Conservation (phyloP, 1,140 invertebrate genomes). For the Agrypnia vestita region DNA sequence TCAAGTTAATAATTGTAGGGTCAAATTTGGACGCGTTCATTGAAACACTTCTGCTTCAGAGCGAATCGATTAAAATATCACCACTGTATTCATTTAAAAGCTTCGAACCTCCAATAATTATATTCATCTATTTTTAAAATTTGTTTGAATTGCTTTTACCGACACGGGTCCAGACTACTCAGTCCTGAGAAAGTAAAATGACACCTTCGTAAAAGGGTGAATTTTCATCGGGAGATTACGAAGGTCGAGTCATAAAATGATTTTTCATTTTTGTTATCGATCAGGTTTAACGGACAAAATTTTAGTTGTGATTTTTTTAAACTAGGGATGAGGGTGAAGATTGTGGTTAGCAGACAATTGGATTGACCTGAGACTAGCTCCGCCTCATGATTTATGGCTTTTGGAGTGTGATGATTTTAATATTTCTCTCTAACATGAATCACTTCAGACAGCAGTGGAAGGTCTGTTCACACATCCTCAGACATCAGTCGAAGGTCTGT, state of each 20-base stretch:
- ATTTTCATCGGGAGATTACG: neutral
- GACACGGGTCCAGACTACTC: neutral
- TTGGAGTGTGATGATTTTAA: slow-evolving; percentile 47
- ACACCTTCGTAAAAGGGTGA: neutral
- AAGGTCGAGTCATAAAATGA: neutral
- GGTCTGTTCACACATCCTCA: slow-evolving; percentile 38
- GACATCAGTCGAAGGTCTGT: slow-evolving; percentile 2
- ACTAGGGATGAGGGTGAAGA: neutral
- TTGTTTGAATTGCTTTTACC: slow-evolving; percentile 5
- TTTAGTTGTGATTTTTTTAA: neutral
- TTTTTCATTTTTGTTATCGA: neutral
- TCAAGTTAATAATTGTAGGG: slow-evolving; percentile 30
- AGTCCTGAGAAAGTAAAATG: neutral
- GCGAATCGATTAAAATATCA: slow-evolving; percentile 37
- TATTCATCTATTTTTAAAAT: neutral
- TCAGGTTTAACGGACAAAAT: neutral
- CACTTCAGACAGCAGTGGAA: slow-evolving; percentile 32
- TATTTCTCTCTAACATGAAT: slow-evolving; percentile 40
- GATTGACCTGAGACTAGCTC: slow-evolving; percentile 19
- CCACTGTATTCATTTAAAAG: neutral
- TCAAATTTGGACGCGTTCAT: neutral
- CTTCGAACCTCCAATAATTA: neutral
- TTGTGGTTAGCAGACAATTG: slow-evolving; percentile 29
- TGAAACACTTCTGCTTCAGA: slow-evolving; percentile 30
- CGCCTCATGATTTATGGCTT: slow-evolving; percentile 37